Evolutionary conservation across 2,113 vertebrate genomes (phyloP), one percentile per base, ranked within the genome.

Genomic region (Pollimyrus isidori): DNA sequence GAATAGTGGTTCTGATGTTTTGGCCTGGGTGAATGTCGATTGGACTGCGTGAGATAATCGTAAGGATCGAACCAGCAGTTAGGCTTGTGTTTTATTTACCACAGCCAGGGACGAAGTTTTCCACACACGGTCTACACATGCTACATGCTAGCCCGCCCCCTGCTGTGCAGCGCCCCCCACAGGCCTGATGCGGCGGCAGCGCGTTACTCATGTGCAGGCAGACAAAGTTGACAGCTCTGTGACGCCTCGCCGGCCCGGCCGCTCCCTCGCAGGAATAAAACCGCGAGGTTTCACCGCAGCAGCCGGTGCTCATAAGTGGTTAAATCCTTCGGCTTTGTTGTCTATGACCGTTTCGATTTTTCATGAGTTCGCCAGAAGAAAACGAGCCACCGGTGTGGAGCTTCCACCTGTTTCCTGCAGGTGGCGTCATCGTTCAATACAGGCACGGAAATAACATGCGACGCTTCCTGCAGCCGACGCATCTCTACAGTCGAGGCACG

Each of bases 101-200:
- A 0, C 52, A 88, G 7, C 45, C 39, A 84, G 21, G 76, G 62
- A 56, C 10, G 53, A 89, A 95, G 94, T 95, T 96, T 93, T 92
- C 94, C 92, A 93, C 95, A 94, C 95, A 93, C 94, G 95, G 93
- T 93, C 93, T 94, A 94, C 94, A 92, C 94, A 93, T 94, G 95
- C 92, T 92, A 89, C 88, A 89, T 90, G 93, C 91, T 95, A 96
- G 96, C 96, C 95, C 95, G 11, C 92, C 94, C 96, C 82, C 95
- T 76, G 93, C 96, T 96, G 95, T 91, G 94, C 93, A 94, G 93
- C 92, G 95, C 95, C 96, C 95, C 96, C 94, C 94, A 93, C 95
- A 96, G 95, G 94, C 95, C 95, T 96, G 95, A 96, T 94, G 94
- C 94, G 91, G 94, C 93, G 92, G 95, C 94, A 96, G 95, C 95